A percentile compares a stretch with the other conserved stretches of the same genome.
Evolutionary conservation across 1,140 invertebrate species (phyloP).

Genomic region (Drosophila nigromelanica): DNA sequence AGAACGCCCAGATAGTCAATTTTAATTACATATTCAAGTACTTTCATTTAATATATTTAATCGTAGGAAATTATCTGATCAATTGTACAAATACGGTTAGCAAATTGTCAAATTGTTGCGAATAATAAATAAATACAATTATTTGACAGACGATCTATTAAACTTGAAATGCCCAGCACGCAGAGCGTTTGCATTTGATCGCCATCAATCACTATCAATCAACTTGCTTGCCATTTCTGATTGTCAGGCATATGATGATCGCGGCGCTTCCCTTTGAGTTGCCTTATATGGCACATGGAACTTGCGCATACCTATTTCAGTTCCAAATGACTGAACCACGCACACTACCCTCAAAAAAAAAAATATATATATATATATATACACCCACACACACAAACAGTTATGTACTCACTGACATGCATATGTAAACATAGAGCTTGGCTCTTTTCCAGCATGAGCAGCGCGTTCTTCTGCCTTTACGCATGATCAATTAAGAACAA

Average conservation of each 20-base stretch:
- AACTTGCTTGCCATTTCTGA: conserved; percentile 38
- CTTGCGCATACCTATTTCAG: conserved; percentile 43
- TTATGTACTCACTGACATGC: conserved; percentile 16
- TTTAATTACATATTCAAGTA: background rate
- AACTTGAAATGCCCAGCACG: conserved; percentile 37
- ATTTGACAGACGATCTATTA: background rate
- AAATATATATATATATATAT: background rate
- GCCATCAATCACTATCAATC: conserved; percentile 51
- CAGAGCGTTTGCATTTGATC: conserved; percentile 8
- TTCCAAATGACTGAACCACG: conserved; percentile 30
- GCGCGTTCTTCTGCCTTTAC: conserved; percentile 50
- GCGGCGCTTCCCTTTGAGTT: conserved; percentile 54
- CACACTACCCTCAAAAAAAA: background rate
- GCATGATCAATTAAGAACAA: conserved; percentile 71
- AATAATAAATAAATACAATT: conserved; percentile 10
- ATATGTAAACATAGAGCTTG: conserved; percentile 28
- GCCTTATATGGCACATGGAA: conserved; percentile 44
- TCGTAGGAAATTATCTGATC: conserved; percentile 15
- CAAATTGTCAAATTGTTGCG: conserved; percentile 18
- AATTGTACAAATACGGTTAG: conserved; percentile 6
- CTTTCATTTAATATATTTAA: background rate
- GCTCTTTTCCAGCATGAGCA: conserved; percentile 56
- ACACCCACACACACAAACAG: conserved; percentile 17
- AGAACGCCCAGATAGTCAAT: conserved; percentile 43
- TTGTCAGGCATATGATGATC: conserved; percentile 5